phyloP scores from a whole-genome alignment of 2,888 invertebrate genomes.

The Lasioglossum figueresi region DNA sequence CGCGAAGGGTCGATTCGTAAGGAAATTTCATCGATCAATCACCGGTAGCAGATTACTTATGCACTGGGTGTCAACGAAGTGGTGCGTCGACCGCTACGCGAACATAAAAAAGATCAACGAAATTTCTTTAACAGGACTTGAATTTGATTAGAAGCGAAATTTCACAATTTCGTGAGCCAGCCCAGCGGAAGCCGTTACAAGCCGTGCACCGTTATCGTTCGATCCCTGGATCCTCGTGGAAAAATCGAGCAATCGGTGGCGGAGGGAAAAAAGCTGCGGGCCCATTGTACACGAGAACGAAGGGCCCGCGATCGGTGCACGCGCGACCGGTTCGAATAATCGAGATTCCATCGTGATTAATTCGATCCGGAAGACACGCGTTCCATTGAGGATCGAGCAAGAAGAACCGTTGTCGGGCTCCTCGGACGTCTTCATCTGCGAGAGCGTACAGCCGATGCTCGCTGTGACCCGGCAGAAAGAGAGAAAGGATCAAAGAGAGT shows the following conservation, averaged over 20 bases:
- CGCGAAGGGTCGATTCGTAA: constrained; percentile 49
- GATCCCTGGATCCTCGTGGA: not conserved
- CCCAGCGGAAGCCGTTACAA: not conserved
- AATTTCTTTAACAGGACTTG: no score
- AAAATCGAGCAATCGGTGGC: not conserved
- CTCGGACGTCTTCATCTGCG: constrained; percentile 54
- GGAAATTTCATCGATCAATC: constrained; percentile 57
- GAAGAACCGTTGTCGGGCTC: constrained; percentile 48
- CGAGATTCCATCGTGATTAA: constrained; percentile 57
- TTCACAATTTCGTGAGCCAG: not conserved
- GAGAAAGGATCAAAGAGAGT: not conserved
- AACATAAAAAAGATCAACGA: no score
- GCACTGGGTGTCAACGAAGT: not conserved
- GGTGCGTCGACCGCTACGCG: no score
- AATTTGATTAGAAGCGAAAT: no score
- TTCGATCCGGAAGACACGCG: constrained; percentile 57
- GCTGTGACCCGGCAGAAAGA: constrained; percentile 31
- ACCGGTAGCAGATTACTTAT: constrained; percentile 13
- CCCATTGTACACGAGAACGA: not conserved
- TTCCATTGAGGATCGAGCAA: constrained; percentile 49
- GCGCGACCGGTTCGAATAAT: constrained; percentile 52
- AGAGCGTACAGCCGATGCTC: constrained; percentile 31
- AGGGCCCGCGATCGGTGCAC: constrained; percentile 3
- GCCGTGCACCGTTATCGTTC: not conserved
- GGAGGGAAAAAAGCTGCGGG: not conserved